Base-by-base conservation (phyloP, 2,797 vertebrate species). In the Semotilus atromaculatus region DNA sequence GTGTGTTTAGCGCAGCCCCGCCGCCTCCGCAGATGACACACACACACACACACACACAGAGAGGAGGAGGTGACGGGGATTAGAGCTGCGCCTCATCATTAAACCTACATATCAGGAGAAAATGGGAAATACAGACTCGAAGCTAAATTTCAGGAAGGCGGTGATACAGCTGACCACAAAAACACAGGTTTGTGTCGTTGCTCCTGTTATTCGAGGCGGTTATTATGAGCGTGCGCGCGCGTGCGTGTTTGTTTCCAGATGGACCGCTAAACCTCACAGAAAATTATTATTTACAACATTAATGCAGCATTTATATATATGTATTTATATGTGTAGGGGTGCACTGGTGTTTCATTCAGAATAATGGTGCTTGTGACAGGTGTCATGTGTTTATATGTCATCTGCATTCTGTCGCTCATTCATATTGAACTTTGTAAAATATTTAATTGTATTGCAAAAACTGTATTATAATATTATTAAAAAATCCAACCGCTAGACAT, bases 141-240 rank as follows among this genome's bases (percentile, higher is more conserved):
- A 98, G 93, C 94, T 99, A 62, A 97, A 98, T 93, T 99, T 99
- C 93, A 96, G 98, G 93, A 99, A 99, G 92, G 97, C 97, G 71
- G 97, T 99, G 89, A 98, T 99, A 91, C 98, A 99, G 93, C 96
- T 99, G 90, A 98, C 97, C 88, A 99, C 97, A 81, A 98, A 98
- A 95, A 98, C 98, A n/a, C 97, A 99, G 97, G 97, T 99, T 90
- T 51, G 90, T 89, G 81, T 14, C 13, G 23, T 7, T 48, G 45
- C 68, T 36, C 19, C 13, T 55, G 7, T 64, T 5, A 36, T 5
- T 16, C 68, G 89, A 10, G 40, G 45, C 2, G 7, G 36, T 38
- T 7, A 84, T 60, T 55, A n/a, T 18, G 29, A 26, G 19, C 53
- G 9, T 2, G 36, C 70, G n/a, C 31, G 43, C 13, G 45, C 45